Evolutionary conservation across 2,888 invertebrate species (phyloP).

Genomic region (Clistopyga incitator): DNA sequence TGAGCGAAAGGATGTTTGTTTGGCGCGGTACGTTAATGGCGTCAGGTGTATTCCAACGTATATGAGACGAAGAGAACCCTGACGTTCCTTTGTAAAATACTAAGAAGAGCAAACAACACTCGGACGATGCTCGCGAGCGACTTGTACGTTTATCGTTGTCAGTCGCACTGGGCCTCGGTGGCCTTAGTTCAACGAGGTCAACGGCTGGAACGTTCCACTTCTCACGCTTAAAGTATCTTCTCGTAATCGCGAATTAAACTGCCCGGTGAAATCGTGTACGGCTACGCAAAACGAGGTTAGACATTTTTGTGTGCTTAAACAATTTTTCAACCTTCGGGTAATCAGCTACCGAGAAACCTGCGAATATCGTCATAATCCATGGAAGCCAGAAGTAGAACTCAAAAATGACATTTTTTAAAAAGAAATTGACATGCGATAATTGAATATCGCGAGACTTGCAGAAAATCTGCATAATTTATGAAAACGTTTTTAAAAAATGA

Average conservation of each 20-base stretch:
- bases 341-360: not conserved
- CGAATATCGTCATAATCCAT: not conserved
- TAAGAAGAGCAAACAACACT: constrained; percentile 65
- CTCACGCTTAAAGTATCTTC: constrained; percentile 59
- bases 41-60: constrained; percentile 73
- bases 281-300: not conserved
- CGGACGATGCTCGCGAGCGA: constrained; percentile 45
- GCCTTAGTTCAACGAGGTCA: constrained; percentile 64
- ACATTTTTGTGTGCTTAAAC: not conserved
- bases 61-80: constrained; percentile 37
- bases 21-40: constrained; percentile 79
- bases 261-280: not conserved
- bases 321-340: not conserved
- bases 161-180: constrained; percentile 45
- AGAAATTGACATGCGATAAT: not conserved
- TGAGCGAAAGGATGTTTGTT: constrained; percentile 77
- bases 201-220: constrained; percentile 59
- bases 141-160: constrained; percentile 61
- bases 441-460: not conserved
- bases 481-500: not conserved
- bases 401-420: too few species aligned
- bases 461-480: not conserved
- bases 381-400: not conserved
- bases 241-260: constrained; percentile 36
- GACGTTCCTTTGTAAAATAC: constrained; percentile 78